phyloP scores from a whole-genome alignment of 53 echinoderm and acorn worm species.

The Astropecten irregularis region DNA sequence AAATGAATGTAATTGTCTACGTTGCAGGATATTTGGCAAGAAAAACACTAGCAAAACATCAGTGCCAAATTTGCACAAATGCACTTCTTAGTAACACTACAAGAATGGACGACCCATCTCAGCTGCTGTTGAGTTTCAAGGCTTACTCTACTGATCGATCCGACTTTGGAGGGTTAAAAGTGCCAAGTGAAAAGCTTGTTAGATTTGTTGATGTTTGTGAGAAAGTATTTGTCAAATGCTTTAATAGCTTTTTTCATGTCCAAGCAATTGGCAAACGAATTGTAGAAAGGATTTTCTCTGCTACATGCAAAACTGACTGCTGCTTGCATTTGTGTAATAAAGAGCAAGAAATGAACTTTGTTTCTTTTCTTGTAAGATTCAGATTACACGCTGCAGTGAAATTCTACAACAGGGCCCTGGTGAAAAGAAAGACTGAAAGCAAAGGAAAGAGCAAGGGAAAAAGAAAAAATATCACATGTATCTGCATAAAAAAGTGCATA shows the following conservation, averaged over 20 bases:
- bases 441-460: slow-evolving; percentile 1
- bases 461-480: slow-evolving; percentile 4
- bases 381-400: slow-evolving; percentile 23
- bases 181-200: slow-evolving; percentile 15
- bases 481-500: slow-evolving; percentile 11
- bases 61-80: slow-evolving; percentile 3
- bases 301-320: background rate
- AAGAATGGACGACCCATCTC: background rate
- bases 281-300: background rate
- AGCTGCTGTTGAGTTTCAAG: background rate
- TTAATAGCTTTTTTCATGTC: slow-evolving; percentile 9
- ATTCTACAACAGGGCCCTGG: slow-evolving; percentile 14
- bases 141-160: background rate
- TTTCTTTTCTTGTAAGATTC: slow-evolving; percentile 12
- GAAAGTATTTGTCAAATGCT: slow-evolving; percentile 35
- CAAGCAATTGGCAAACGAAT: slow-evolving; percentile 14
- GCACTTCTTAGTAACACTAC: background rate
- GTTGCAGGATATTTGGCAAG: slow-evolving; percentile 31
- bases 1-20: slow-evolving; percentile 34
- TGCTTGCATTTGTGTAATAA: slow-evolving; percentile 1
- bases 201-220: slow-evolving; percentile 28
- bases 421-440: background rate
- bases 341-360: background rate
- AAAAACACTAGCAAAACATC: slow-evolving; percentile 7
- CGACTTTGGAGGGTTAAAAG: slow-evolving; percentile 8